Conservation (phyloP, 1,140 invertebrate species). For the Kradibia gibbosae region DNA sequence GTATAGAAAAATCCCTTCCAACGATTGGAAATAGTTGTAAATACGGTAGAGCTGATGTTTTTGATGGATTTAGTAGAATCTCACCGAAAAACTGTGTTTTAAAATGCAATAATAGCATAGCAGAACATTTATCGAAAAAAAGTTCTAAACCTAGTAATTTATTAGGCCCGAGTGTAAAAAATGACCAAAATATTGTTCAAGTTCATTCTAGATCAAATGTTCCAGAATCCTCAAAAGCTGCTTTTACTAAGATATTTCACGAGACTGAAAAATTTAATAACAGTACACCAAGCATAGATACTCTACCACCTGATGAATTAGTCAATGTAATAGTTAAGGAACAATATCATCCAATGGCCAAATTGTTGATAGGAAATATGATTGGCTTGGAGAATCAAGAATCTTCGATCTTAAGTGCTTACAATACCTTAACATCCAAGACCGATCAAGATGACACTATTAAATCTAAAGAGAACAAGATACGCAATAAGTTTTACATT, state of each 20-base stretch:
- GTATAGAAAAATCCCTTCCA: conserved; percentile 27
- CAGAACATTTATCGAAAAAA: neutral
- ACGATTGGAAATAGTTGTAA: conserved; percentile 29
- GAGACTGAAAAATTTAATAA: conserved; percentile 38
- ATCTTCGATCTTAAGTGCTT: conserved; percentile 55
- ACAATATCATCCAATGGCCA: conserved; percentile 64
- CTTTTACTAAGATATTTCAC: conserved; percentile 16
- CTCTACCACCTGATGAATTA: conserved; percentile 64
- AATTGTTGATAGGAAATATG: conserved; percentile 66
- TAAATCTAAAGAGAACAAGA: conserved; percentile 47
- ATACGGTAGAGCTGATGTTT: conserved; percentile 31
- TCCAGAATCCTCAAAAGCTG: conserved; percentile 4
- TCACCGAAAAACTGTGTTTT: conserved; percentile 12
- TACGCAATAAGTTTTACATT: conserved; percentile 49
- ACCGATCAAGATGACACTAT: conserved; percentile 46
- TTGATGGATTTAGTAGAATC: conserved; percentile 43
- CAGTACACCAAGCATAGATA: conserved; percentile 49
- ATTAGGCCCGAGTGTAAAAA: conserved; percentile 28
- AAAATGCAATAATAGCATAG: neutral
- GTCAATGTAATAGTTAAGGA: conserved; percentile 64
- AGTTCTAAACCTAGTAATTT: conserved; percentile 25
- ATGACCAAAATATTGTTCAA: conserved; percentile 25
- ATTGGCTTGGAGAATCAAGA: conserved; percentile 64
- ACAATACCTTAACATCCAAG: conserved; percentile 55
- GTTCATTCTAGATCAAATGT: conserved; percentile 21